These are phyloP conservation scores for Saccostrea echinata DNA, from an alignment of 1,140 invertebrate species.

Conservation along the genomic window DNA sequence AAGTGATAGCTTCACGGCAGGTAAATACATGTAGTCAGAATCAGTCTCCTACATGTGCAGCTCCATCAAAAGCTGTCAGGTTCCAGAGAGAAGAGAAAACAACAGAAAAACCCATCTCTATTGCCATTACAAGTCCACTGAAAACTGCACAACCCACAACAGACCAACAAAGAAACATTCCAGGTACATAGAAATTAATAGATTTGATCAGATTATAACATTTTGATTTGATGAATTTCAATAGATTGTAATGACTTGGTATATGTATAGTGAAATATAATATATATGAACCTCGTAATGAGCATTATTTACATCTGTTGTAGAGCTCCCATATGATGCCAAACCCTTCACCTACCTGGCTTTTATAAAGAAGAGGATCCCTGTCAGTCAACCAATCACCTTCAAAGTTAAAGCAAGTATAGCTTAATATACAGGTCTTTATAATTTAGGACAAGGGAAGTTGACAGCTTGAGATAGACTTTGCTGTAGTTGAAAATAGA, in stretches of 20 bases:
- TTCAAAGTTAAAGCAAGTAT: slow-evolving; percentile 54
- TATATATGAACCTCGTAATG: not conserved
- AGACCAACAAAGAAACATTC: not conserved
- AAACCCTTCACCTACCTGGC: slow-evolving; percentile 53
- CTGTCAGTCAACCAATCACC: slow-evolving; percentile 34
- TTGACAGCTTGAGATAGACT: too few species aligned
- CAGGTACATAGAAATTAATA: not conserved
- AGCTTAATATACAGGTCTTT: not conserved
- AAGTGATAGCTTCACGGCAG: not conserved
- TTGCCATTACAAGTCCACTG: slow-evolving; percentile 11
- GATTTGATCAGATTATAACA: too few species aligned
- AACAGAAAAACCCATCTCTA: not conserved
- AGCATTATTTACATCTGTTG: not conserved
- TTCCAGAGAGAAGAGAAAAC: not conserved
- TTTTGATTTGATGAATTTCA: too few species aligned
- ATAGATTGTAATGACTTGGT: not conserved
- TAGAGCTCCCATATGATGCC: not conserved
- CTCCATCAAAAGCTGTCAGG: not conserved
- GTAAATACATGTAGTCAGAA: not conserved
- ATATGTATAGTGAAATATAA: not conserved
- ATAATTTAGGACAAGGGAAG: too few species aligned
- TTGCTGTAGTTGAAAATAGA: too few species aligned
- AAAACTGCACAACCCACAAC: not conserved
- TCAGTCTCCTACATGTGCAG: not conserved
- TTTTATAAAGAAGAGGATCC: slow-evolving; percentile 50